Evolutionary conservation across 1,140 invertebrate species (phyloP), one percentile per base, ranked within the genome.

Genomic region (Mactra quadrangularis): DNA sequence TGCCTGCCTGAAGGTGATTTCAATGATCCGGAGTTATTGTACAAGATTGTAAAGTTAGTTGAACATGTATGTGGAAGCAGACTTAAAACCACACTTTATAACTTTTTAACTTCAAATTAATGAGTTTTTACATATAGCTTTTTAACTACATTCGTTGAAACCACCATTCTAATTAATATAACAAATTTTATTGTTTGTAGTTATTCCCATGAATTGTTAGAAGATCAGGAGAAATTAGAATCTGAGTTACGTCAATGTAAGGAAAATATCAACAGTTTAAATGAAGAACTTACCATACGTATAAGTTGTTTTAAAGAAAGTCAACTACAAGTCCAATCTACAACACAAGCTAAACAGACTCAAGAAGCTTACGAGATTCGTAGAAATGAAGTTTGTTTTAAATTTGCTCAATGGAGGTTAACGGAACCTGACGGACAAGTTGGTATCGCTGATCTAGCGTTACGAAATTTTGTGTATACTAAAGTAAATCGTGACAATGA

Each of bases 341-440:
- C 74, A 3, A 22, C 50, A 52, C 74, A 76, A 22, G 59, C 55
- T 1, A 62, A 33, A 19, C 74, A 76, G 59, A 90, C 90, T 19
- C 87, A 91, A 50, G 88, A 90, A 41, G 87, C 88, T 0, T 84
- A 95, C 2, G 96, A 97, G 41, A 96, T 97, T 11, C 94, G 98
- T 55, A 95, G 97, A 29, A 98, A 98, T 91, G 98, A 99, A 94
- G 99, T 99, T 86, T 99, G 97, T 92, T 99, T 99, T 91, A 99
- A 99, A 93, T 97, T 98, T 92, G 98, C 98, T n/a, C 96, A 98
- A 85, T 99, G 99, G 99, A 93, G 98, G 70, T 95, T 99, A 31
- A 99, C 98, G 0, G 98, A 99, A 93, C 96, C 96, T 7, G 98
- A 99, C 94, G 98, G 99, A 0, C 98, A 99, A 92, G 95, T 99